Evolutionary conservation across 2,797 vertebrate genomes (phyloP), one percentile per base, ranked within the genome.

Genomic region (Valencia hispanica): DNA sequence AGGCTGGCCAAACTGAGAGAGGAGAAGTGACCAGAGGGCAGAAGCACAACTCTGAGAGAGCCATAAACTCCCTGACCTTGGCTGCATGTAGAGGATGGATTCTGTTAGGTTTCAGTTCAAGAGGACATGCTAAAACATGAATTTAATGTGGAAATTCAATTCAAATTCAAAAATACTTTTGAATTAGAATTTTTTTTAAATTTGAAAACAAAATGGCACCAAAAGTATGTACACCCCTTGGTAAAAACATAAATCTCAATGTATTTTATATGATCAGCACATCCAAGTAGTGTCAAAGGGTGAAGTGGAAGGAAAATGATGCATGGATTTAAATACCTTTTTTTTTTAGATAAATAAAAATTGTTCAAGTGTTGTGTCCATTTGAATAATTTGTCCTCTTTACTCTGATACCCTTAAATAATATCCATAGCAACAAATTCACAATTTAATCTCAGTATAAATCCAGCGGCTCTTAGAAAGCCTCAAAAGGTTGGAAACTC

Each of bases 1-100:
- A 82, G 25, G 8, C 83, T 65, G 61, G 83, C 87, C 86, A 84
- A 86, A 74, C 68, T 34, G 32, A 78, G 79, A 63, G 78, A 79
- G 70, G 78, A 82, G 68, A 81, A 71, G 68, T 41, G 32, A 84
- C 20, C 15, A 3, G n/a, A 73, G 73, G 45, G 51, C 45, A 70
- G 47, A 3, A 8, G 66, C 22, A 0, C 43, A 65, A 34, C 45
- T 70, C 53, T 6, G 18, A 53, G 8, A n/a, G n/a, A 59, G 69
- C 57, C 41, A 57, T 12, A 25, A 65, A 65, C 10, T 25, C n/a
- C 39, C 22, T 4, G 2, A 68, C 5, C 77, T 69, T 34, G 53
- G 45, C 55, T 15, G 22, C 36, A 32, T 34, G 20, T n/a, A 11
- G 1, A 72, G 6, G 53, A 17, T 66, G 18, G 8, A 41, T 3